Evolutionary conservation across 2,888 invertebrate species (phyloP).

Genomic region (Neoscelio sp.): DNA sequence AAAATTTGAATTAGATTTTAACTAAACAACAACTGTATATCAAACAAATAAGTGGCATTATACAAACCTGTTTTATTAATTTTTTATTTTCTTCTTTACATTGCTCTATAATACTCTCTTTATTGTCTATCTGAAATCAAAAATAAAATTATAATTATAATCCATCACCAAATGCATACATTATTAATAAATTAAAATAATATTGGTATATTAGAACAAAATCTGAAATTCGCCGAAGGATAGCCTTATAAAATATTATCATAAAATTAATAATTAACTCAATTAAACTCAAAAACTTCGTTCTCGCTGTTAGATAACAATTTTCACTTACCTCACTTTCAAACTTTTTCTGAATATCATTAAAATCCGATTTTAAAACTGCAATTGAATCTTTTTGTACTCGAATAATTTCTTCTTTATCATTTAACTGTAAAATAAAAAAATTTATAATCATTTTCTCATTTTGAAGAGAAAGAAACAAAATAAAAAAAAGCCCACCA

Average conservation of each 20-base stretch:
- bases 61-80: conserved; percentile 76
- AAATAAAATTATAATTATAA: conserved; percentile 53
- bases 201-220: background rate
- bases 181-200: conserved; percentile 18
- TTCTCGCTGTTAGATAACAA: no score
- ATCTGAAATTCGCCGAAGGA: no score
- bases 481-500: conserved; percentile 72
- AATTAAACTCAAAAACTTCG: no score
- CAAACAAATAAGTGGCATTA: conserved; percentile 6
- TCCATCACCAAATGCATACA: no score
- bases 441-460: background rate
- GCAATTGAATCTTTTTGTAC: conserved; percentile 80
- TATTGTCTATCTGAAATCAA: conserved; percentile 74
- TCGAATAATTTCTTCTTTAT: conserved; percentile 79
- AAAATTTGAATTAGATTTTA: background rate
- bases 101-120: conserved; percentile 73
- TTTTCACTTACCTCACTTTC: conserved; percentile 79
- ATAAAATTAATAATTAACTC: no score
- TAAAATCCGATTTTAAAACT: conserved; percentile 78
- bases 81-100: conserved; percentile 77
- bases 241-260: no score
- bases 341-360: conserved; percentile 77
- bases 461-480: background rate
- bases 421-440: conserved; percentile 50
- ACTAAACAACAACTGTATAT: conserved; percentile 6